Evolutionary conservation across 1,140 invertebrate genomes (phyloP), one percentile per base, ranked within the genome.

Genomic region (Trichomalopsis sarcophagae): DNA sequence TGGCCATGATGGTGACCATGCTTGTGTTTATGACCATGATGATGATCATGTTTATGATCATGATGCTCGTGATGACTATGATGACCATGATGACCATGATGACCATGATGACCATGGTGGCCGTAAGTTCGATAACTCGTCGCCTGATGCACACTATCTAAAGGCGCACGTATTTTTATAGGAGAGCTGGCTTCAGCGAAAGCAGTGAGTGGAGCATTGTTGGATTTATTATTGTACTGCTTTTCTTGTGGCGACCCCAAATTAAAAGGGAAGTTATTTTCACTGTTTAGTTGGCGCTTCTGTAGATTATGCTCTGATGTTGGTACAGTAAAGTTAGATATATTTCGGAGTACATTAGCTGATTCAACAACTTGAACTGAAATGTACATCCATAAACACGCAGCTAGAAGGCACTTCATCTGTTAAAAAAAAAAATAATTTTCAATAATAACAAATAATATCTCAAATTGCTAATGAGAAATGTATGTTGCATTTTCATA

Each of bases 401-500:
- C 76, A 74, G 47, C 73, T 44, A 84, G 6, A n/a, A 80, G 47
- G 69, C 40, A 80, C 47, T 80, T 84, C 40, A 84, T 84, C 83
- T 84, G 83, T 84, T 40, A 84, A 33, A 75, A 68, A 84, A 84
- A 84, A 80, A 44, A 62, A 80, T 75, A 55, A 80, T 40, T 36
- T 73, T 71, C 21, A 75, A 23, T 69, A 55, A 74, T 55, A 71
- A 30, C 66, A n/a, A 2, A 13, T 2, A 30, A n/a, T n/a, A 71
- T 78, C 33, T 50, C 21, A 44, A 27, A 21, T 36, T 14, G 7
- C 14, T n/a, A 66, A 27, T 66, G 21, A 75, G 62, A 36, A 82
- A 82, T 17, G 14, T 40, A 82, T 82, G 33, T 10, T 62, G 55
- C 30, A 74, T 62, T n/a, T 74, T 75, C 73, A 75, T 21, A 40